Evolutionary conservation across 2,888 invertebrate genomes (phyloP), one percentile per base, ranked within the genome.

Genomic region (Cylindroiulus punctatus): DNA sequence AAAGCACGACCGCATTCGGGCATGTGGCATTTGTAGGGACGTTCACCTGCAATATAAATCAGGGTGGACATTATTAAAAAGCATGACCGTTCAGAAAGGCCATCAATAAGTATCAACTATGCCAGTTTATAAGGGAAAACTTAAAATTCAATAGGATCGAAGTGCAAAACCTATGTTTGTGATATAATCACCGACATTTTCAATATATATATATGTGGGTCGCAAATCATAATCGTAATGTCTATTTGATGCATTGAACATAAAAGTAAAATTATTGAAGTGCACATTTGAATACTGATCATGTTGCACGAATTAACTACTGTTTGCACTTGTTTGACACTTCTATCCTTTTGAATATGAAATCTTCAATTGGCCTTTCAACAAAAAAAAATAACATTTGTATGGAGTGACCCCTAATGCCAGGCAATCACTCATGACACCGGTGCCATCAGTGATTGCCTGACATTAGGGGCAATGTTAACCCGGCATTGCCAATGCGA

Each of bases 1-100:
- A 98, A 98, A 88, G 98, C 98, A 89, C 98, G 93, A 86, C 97
- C 98, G 91, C 98, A 98, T 90, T 98, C 97, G 87, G 97, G 96
- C 89, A 98, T 93, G 91, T 97, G 97, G 92, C 98, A 98, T 92
- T 97, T 97, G 93, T 98, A 98, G 84, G 98, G 98, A 89, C 98
- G 94, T 92, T 98, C 98, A 90, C 98, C 98, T 97, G 84, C 42
- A 84, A 84, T 52, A 42, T n/a, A 83, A 83, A 83, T 26, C 26
- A 65, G 0, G 65, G 22, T 26, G 10, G 26, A 65, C 26, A 65
- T 65, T 65, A 65, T 65, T 65, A 65, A 65, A 57, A 65, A 65
- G 65, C 26, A 65, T 65, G 65, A 26, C 65, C 65, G 26, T 65
- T 65, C 26, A 65, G 5, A 65, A 65, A 8, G 0, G 12, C 26